A percentile compares a stretch with the other conserved stretches of the same genome.
These are phyloP conservation scores for Xenentodon cancila DNA, from an alignment of 2,797 vertebrate species.

Conservation along the genomic window DNA sequence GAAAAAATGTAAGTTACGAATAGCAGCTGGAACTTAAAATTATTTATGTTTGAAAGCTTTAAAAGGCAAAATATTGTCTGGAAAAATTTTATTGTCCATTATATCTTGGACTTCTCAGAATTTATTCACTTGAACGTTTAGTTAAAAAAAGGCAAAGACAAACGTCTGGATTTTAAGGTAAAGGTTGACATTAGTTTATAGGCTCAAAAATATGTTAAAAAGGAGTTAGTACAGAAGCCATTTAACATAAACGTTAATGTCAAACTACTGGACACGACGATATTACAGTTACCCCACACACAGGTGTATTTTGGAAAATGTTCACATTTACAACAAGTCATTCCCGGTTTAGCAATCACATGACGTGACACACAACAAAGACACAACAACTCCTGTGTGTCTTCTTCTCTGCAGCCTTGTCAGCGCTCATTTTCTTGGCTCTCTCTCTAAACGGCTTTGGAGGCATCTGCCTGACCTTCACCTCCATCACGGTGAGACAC, in stretches of 20 bases:
- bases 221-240: no score
- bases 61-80: not conserved
- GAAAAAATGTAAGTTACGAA: not conserved
- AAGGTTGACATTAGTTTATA: not conserved
- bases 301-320: no score
- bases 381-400: not conserved
- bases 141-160: not conserved
- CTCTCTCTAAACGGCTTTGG: constrained; percentile 92
- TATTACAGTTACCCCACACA: no score
- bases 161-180: not conserved
- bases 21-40: not conserved
- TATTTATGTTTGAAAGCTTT: not conserved
- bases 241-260: no score
- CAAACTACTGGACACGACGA: no score
- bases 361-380: no score
- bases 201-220: not conserved
- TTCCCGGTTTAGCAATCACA: no score
- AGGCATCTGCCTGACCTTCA: constrained; percentile 94
- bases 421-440: constrained; percentile 88
- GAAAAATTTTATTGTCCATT: constrained; percentile 9
- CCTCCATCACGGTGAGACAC: constrained; percentile 90
- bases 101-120: not conserved
- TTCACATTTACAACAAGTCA: no score
- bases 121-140: not conserved
- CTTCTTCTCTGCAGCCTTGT: constrained; percentile 70